phyloP scores from a whole-genome alignment of 2,113 vertebrate genomes.

The Cavia aperea region DNA sequence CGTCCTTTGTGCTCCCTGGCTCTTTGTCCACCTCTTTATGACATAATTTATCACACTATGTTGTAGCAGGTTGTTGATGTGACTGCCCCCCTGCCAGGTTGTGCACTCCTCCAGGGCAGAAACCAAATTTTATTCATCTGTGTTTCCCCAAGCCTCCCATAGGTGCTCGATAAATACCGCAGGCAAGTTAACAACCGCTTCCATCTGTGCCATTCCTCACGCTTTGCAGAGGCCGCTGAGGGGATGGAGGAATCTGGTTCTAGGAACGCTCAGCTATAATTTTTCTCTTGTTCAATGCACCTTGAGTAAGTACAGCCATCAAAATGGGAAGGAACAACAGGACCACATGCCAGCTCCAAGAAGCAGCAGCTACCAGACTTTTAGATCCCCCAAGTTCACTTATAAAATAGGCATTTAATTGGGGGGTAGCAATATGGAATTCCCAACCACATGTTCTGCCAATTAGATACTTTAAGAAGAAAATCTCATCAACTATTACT shows the following conservation, averaged over 20 bases:
- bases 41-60: constrained; percentile 54
- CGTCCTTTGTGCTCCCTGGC: constrained; percentile 37
- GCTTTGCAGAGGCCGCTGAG: constrained; percentile 59
- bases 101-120: constrained; percentile 32
- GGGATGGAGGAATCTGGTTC: constrained; percentile 54
- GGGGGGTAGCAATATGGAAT: background rate
- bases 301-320: constrained; percentile 49
- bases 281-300: constrained; percentile 52
- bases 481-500: background rate
- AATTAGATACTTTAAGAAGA: background rate
- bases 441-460: background rate
- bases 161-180: constrained; percentile 53
- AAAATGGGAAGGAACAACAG: constrained; percentile 49
- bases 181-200: constrained; percentile 36
- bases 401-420: constrained; percentile 16
- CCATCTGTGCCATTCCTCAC: constrained; percentile 42
- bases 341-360: constrained; percentile 52
- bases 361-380: constrained; percentile 36
- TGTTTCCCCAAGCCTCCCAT: constrained; percentile 46
- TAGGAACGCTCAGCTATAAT: constrained; percentile 48
- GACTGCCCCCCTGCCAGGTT: constrained; percentile 30
- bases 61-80: constrained; percentile 28
- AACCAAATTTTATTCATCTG: constrained; percentile 47
- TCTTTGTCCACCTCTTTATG: constrained; percentile 39
- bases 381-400: background rate